Base-by-base conservation (phyloP, 2,797 vertebrate species). In the Poeciliopsis presidionis region DNA sequence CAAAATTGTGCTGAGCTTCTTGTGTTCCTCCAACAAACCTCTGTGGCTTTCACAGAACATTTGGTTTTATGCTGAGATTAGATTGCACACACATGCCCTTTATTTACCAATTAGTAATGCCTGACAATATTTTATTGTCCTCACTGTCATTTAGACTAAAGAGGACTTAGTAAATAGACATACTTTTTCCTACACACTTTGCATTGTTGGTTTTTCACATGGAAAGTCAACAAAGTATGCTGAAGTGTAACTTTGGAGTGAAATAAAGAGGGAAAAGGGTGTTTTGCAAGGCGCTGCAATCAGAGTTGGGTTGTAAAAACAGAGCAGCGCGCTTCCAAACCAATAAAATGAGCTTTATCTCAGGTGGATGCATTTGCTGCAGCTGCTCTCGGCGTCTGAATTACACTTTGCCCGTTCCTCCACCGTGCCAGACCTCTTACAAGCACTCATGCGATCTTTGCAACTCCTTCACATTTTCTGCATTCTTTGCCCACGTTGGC, bases 401-500 rank as follows among this genome's bases (percentile, higher is more conserved):
- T 71, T 67, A 71, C 77, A 80, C 76, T 74, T 86, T 51, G 39
- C 69, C 57, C 74, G 73, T 77, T 80, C 76, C 47, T 75, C 51
- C 41, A 30, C 71, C 46, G 46, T 46, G 36, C 77, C 77, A 46
- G 85, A 39, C 22, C 72, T 22, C 25, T 39, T 82, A 59, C 65
- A 36, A 78, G 72, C 72, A 43, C 53, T 36, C 59, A 87, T 86
- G 83, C 81, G 67, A 86, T 87, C 81, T 83, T 65, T 78, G 65
- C 78, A 75, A 72, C 86, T 86, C 78, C 67, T 83, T n/a, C 71
- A 79, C 81, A 91, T 89, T 87, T 89, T 87, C 76, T 63, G 81
- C 84, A 90, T 89, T 91, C 91, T 82, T 92, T 73, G 77, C 85
- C 87, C 86, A 88, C 81, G 63, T 69, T 76, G 81, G 82, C 87